Percentiles rank a stretch among this genome's conserved stretches.
phyloP scores from a whole-genome alignment of 1,140 invertebrate genomes.

The Scaptomyza hsui region DNA sequence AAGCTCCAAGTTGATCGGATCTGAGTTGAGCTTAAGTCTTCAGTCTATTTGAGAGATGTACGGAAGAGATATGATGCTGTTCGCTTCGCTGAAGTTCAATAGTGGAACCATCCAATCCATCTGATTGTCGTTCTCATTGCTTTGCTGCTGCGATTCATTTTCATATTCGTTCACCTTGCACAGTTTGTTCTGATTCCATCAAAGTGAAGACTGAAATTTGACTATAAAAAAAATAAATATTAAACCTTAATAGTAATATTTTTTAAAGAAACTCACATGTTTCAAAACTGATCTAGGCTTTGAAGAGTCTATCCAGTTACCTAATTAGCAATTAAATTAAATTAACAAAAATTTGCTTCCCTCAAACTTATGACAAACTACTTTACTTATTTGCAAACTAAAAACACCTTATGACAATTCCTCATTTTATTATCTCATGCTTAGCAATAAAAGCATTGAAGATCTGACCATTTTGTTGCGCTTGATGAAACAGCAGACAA shows the following conservation, averaged over 20 bases:
- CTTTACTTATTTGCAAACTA: too few relatives aligned
- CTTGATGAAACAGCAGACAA: conserved; percentile 15
- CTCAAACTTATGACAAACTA: too few relatives aligned
- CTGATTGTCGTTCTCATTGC: conserved; percentile 37
- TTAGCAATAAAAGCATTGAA: too few relatives aligned
- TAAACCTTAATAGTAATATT: too few relatives aligned
- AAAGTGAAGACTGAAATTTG: neutral
- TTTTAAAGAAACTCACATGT: too few relatives aligned
- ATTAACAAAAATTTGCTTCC: too few relatives aligned
- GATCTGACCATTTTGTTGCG: conserved; percentile 18
- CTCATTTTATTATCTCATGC: too few relatives aligned
- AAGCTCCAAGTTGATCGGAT: conserved; percentile 1
- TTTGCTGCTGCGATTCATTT: neutral
- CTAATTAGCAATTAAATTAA: too few relatives aligned
- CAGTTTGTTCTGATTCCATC: conserved; percentile 27
- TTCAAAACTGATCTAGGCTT: too few relatives aligned
- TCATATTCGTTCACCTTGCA: conserved; percentile 55
- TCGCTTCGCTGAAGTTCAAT: conserved; percentile 70
- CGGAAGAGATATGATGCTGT: conserved; percentile 45
- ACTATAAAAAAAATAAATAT: too few relatives aligned
- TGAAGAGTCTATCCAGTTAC: too few relatives aligned
- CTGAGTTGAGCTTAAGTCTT: conserved; percentile 2
- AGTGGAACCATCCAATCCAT: conserved; percentile 30
- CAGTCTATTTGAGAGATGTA: conserved; percentile 53
- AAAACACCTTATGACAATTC: too few relatives aligned